A percentile compares a stretch with the other conserved stretches of the same genome.
These are phyloP conservation scores for Troides oblongomaculatus DNA, from an alignment of 2,888 invertebrate species.

Conservation along the genomic window DNA sequence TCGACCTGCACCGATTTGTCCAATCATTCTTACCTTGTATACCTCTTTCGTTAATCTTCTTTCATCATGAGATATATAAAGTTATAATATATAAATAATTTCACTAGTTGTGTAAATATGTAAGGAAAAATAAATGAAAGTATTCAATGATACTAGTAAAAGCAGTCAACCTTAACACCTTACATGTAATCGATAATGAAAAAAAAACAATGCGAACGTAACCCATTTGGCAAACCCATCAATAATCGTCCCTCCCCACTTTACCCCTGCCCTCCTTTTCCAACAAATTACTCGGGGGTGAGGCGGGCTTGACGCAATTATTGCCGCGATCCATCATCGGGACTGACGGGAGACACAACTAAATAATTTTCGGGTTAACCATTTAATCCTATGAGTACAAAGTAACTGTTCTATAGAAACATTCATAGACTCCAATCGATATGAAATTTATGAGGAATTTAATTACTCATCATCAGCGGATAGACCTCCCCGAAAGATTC, in stretches of 20 bases:
- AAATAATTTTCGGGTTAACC: slow-evolving; percentile 73
- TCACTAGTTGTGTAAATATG: too few species aligned
- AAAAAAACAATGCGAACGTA: slow-evolving; percentile 36
- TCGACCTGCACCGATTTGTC: too few species aligned
- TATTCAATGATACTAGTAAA: slow-evolving; percentile 25
- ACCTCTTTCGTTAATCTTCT: too few species aligned
- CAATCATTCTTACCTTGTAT: too few species aligned
- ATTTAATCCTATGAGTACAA: slow-evolving; percentile 45
- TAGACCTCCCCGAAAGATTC: too few species aligned
- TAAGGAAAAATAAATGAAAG: not conserved
- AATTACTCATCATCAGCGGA: too few species aligned
- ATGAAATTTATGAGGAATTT: not conserved
- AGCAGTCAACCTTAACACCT: slow-evolving; percentile 39
- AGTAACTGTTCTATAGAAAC: slow-evolving; percentile 23
- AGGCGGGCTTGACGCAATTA: slow-evolving; percentile 70
- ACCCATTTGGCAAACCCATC: slow-evolving; percentile 50
- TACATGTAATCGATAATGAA: slow-evolving; percentile 10
- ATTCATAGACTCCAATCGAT: not conserved
- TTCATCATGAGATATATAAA: too few species aligned
- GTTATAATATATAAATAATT: too few species aligned
- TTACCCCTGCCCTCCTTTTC: slow-evolving; percentile 40
- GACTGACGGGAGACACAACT: slow-evolving; percentile 69
- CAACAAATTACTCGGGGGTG: slow-evolving; percentile 58
- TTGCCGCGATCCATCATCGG: slow-evolving; percentile 72
- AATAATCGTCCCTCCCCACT: slow-evolving; percentile 51